These are phyloP conservation scores for Tenthredo amoena DNA, from an alignment of 2,888 invertebrate genomes.

Conservation along the genomic window DNA sequence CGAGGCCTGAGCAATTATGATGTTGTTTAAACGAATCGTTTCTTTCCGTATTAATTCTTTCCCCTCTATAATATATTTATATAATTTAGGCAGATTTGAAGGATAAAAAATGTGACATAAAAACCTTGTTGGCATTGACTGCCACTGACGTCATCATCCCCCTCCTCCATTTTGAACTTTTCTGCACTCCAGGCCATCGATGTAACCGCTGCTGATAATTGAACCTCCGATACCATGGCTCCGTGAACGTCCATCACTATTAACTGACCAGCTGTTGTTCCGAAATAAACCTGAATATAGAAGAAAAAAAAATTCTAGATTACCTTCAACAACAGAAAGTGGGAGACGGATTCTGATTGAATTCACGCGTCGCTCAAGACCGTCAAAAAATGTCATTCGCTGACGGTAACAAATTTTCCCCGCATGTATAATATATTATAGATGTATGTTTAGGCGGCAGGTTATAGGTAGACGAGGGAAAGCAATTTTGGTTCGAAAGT, in stretches of 20 bases:
- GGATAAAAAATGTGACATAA: slow-evolving; percentile 22
- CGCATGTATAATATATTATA: background rate
- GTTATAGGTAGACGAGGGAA: background rate
- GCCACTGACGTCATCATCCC: slow-evolving; percentile 83
- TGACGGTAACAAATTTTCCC: background rate
- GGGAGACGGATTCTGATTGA: background rate
- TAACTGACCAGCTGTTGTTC: slow-evolving; percentile 95
- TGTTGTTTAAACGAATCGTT: background rate
- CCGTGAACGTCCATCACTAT: slow-evolving; percentile 98
- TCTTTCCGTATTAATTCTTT: background rate
- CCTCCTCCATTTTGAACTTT: slow-evolving; percentile 98
- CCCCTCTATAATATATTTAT: background rate
- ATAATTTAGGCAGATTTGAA: background rate
- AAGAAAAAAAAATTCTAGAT: slow-evolving; percentile 28
- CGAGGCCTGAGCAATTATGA: background rate
- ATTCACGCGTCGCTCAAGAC: slow-evolving; percentile 15
- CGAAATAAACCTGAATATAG: slow-evolving; percentile 89
- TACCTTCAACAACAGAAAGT: background rate
- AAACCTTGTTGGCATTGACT: slow-evolving; percentile 60
- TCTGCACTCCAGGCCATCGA: slow-evolving; percentile 98
- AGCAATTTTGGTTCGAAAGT: slow-evolving; percentile 32
- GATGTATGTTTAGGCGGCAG: background rate
- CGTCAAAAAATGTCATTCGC: background rate
- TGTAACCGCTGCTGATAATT: slow-evolving; percentile 84
- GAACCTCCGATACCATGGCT: slow-evolving; percentile 94